Evolutionary conservation across 2,888 invertebrate species (phyloP).

Genomic region (Zygogramma bicolorata): DNA sequence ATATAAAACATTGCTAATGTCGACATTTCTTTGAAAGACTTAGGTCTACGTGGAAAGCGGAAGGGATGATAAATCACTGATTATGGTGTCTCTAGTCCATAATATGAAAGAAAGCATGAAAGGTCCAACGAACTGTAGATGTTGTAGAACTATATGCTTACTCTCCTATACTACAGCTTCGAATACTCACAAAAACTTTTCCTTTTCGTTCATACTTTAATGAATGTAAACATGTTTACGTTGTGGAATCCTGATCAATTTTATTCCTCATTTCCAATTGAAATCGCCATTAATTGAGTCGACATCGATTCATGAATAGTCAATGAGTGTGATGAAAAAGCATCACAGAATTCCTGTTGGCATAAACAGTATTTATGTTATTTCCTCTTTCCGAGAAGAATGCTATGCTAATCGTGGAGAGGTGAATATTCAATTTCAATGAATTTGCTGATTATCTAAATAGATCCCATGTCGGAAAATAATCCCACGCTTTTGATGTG

Average conservation of each 20-base stretch:
- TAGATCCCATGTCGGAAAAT: neutral
- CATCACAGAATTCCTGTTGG: neutral
- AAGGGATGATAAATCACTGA: too few relatives aligned
- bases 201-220: neutral
- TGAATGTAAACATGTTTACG: neutral
- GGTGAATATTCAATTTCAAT: neutral
- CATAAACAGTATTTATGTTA: neutral
- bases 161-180: too few relatives aligned
- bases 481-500: neutral
- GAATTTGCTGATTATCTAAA: neutral
- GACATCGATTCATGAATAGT: neutral
- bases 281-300: neutral
- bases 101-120: too few relatives aligned
- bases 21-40: too few relatives aligned
- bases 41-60: too few relatives aligned
- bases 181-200: neutral
- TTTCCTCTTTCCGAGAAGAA: conserved; percentile 1
- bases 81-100: too few relatives aligned
- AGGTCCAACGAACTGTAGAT: too few relatives aligned
- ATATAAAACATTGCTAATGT: too few relatives aligned
- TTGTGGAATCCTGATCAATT: neutral
- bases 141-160: too few relatives aligned
- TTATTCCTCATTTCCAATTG: neutral
- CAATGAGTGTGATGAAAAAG: neutral
- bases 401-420: neutral